Evolutionary conservation across 2,113 vertebrate genomes (phyloP).

Genomic region (Garra rufa): DNA sequence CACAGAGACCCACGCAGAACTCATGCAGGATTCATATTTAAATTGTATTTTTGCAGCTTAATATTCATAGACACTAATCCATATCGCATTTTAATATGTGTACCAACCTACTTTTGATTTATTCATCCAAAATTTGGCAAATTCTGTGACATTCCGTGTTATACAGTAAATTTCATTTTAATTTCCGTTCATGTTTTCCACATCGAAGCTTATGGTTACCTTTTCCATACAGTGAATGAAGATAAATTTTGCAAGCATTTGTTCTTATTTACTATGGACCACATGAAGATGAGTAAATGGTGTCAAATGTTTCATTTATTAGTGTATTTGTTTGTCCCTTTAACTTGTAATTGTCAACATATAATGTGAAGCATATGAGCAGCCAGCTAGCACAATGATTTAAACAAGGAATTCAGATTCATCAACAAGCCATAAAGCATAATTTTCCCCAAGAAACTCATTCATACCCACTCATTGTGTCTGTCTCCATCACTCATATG

Average conservation of each 20-base stretch:
- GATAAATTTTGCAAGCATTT: neutral
- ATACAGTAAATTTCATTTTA: no score
- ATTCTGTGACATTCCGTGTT: no score
- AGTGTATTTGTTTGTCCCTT: no score
- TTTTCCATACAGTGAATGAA: neutral
- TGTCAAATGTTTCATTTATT: neutral
- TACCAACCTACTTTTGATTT: no score
- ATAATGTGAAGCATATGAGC: slow-evolving; percentile 16
- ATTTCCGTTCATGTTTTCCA: no score
- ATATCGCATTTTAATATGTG: no score
- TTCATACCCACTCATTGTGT: slow-evolving; percentile 10
- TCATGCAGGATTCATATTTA: no score
- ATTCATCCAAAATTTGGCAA: no score
- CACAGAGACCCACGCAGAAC: no score
- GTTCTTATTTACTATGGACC: neutral
- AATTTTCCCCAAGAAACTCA: neutral
- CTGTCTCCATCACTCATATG: slow-evolving; percentile 38
- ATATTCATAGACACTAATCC: no score
- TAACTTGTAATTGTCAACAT: neutral
- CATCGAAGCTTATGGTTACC: neutral
- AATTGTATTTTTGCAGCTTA: no score
- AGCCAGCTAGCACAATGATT: neutral
- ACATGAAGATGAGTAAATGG: neutral
- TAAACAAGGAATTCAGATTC: slow-evolving; percentile 12
- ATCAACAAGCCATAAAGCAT: slow-evolving; percentile 11